These are phyloP conservation scores for Drosophila hamatofila DNA, from an alignment of 2,888 invertebrate species.

Conservation along the genomic window DNA sequence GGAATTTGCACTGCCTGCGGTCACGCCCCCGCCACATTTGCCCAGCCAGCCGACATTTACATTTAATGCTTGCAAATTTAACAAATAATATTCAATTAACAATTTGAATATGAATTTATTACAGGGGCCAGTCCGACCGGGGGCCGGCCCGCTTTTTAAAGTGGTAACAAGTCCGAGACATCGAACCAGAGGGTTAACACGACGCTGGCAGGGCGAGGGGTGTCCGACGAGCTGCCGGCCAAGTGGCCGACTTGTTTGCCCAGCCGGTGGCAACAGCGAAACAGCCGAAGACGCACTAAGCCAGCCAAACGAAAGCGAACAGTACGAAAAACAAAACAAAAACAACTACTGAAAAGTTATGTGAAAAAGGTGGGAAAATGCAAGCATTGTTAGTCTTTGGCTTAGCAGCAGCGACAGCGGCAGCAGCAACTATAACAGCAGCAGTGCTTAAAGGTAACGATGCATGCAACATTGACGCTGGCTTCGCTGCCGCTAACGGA, in stretches of 20 bases:
- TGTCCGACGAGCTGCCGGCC: conserved; percentile 66
- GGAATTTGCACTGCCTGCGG: conserved; percentile 31
- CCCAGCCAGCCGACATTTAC: conserved; percentile 71
- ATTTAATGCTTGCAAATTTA: conserved; percentile 80
- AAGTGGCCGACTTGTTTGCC: conserved; percentile 79
- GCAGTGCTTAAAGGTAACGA: conserved; percentile 67
- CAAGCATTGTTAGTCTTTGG: conserved; percentile 80
- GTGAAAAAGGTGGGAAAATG: conserved; percentile 82
- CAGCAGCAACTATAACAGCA: conserved; percentile 7
- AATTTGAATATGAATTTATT: conserved; percentile 83
- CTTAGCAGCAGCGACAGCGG: conserved; percentile 36
- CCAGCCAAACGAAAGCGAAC: conserved; percentile 25
- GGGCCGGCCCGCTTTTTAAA: conserved; percentile 70
- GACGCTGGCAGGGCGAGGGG: conserved; percentile 14
- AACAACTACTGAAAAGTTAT: conserved; percentile 71
- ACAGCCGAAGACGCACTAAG: conserved; percentile 32
- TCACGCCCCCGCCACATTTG: conserved; percentile 66
- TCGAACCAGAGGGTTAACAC: conserved; percentile 36
- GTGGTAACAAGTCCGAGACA: conserved; percentile 81
- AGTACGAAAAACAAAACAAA: conserved; percentile 23
- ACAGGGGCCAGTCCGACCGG: conserved; percentile 67
- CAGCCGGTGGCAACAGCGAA: conserved; percentile 64
- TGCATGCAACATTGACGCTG: conserved; percentile 73
- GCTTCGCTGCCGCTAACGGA: conserved; percentile 51
- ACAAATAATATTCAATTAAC: conserved; percentile 84